Base-by-base conservation (phyloP, 92 coral and sea anemone genomes). In the Porites lobata region DNA sequence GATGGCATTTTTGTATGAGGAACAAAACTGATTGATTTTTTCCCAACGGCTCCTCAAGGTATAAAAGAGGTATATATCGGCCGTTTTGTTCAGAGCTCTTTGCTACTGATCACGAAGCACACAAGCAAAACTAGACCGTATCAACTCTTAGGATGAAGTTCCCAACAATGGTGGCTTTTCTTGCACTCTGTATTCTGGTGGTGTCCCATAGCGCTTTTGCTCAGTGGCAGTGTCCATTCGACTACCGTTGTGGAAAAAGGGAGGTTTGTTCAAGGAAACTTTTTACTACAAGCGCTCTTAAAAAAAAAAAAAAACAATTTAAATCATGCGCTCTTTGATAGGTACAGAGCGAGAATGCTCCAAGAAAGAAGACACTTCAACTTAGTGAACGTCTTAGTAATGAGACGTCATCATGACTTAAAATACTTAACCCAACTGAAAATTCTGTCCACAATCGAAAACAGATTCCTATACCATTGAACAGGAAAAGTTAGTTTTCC, bases 161-260 rank as follows among this genome's bases (percentile, higher is more conserved):
- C 11, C 61, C 61, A 14, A 56, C 13, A 56, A 4, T 56, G 13
- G 50, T 32, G n/a, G 38, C 53, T 13, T 32, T 70, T 7, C 20
- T 70, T 14, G 13, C 8, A 9, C 20, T 70, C 20, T 70, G 53
- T 43, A 32, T 70, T 13, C 52, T 70, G 0, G 20, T 32, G 7
- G 75, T 38, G 13, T 3, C 52, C 38, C 43, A 7, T 53, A 70
- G 52, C 2, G n/a, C 20, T 9, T 70, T 32, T 7, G 75, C 75
- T 0, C 84, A 79, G 17, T 79, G 72, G 73, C 22, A 24, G 0
- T 79, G 84, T 32, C 74, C 84, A 6, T 66, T 8, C 57, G 18
- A 21, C 22, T 79, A 11, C 10, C 6, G 53, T 0, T 79, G 84
- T 67, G 84, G 84, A 22, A 77, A 77, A 57, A 50, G 84, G 51